These are phyloP conservation scores for Acronicta aceris DNA, from an alignment of 2,888 invertebrate species.

Conservation along the genomic window DNA sequence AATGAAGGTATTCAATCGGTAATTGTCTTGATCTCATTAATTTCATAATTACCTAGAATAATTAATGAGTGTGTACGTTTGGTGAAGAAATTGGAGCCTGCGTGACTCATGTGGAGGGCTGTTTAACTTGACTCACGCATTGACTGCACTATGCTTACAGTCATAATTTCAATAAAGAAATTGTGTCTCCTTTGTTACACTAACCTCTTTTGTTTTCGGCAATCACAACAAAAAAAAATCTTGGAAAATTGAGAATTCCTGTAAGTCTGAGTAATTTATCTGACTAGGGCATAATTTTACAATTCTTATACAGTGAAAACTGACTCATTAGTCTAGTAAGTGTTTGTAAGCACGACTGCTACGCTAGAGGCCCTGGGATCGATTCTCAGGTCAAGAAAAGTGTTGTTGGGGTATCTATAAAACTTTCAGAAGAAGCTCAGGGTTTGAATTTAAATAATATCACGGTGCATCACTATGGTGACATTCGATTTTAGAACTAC, in stretches of 20 bases:
- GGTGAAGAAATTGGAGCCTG: conserved; percentile 56
- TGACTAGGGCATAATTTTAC: background rate
- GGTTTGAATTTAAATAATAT: too few relatives aligned
- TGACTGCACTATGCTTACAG: conserved; percentile 37
- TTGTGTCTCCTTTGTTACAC: conserved; percentile 42
- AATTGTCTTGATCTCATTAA: conserved; percentile 36
- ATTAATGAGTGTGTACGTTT: conserved; percentile 51
- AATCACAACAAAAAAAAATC: conserved; percentile 26
- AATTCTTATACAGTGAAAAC: background rate
- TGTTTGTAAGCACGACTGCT: too few relatives aligned
- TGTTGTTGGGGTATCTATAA: too few relatives aligned
- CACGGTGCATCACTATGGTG: background rate
- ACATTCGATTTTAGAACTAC: conserved; percentile 26
- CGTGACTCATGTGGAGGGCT: conserved; percentile 45
- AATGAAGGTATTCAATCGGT: conserved; percentile 13
- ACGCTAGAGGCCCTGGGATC: too few relatives aligned
- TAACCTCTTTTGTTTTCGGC: conserved; percentile 46
- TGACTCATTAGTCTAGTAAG: too few relatives aligned
- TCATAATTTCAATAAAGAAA: conserved; percentile 50
- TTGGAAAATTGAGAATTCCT: conserved; percentile 19
- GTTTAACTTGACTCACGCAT: conserved; percentile 51
- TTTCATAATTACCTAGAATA: conserved; percentile 48
- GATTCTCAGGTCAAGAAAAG: too few relatives aligned
- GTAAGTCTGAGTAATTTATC: background rate
- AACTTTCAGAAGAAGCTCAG: too few relatives aligned